phyloP scores from a whole-genome alignment of 2,888 invertebrate species.

The Oligia strigilis region DNA sequence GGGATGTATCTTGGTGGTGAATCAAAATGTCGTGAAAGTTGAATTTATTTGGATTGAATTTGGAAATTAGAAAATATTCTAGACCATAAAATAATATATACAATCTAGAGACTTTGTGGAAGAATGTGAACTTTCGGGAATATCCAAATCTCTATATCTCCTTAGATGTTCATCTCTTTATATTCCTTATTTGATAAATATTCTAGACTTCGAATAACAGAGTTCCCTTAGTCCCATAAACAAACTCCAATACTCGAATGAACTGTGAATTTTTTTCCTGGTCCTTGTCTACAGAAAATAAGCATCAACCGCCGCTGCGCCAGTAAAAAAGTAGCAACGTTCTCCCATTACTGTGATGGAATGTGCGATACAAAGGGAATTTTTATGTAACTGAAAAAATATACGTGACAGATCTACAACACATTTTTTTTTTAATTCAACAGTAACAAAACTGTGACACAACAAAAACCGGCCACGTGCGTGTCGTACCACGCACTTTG shows the following conservation, averaged over 20 bases:
- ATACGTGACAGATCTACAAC: no score
- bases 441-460: neutral
- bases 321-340: neutral
- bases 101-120: neutral
- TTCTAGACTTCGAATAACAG: neutral
- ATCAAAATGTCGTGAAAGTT: no score
- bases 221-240: neutral
- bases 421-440: slow-evolving; percentile 8
- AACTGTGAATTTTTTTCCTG: neutral
- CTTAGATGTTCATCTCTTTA: no score
- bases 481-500: neutral
- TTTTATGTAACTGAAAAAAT: neutral
- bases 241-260: neutral
- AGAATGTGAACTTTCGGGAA: no score
- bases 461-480: neutral
- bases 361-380: neutral
- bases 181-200: neutral
- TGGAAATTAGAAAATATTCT: no score
- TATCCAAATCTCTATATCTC: no score
- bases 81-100: neutral
- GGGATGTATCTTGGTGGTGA: no score
- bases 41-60: no score
- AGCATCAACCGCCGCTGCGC: neutral
- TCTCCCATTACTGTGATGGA: neutral
- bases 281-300: neutral